Conservation (phyloP, 2,113 vertebrate genomes). For the Ptyas mucosa region DNA sequence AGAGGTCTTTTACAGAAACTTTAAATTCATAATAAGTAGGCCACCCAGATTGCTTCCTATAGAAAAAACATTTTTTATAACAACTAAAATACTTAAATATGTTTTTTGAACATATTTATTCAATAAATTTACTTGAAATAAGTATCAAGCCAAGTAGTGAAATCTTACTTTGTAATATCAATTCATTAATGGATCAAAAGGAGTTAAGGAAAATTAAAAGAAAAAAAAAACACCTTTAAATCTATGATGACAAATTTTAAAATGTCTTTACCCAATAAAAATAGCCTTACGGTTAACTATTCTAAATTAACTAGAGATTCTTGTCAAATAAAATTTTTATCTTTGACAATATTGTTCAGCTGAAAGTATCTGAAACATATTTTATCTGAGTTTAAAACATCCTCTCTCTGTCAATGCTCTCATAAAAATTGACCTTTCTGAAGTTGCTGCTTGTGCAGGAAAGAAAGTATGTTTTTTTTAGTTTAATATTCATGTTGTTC, state of each 20-base stretch:
- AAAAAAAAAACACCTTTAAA: neutral
- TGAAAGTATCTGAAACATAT: neutral
- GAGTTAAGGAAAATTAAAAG: neutral
- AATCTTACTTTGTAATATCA: neutral
- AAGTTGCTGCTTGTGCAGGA: neutral
- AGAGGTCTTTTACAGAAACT: slow-evolving; percentile 40
- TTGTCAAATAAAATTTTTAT: neutral
- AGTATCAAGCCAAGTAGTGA: neutral
- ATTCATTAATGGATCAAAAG: neutral
- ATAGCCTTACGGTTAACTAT: neutral
- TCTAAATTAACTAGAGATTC: neutral
- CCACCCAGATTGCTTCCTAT: slow-evolving; percentile 48
- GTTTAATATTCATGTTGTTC: neutral
- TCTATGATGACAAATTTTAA: neutral
- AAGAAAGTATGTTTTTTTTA: neutral
- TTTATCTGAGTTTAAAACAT: neutral
- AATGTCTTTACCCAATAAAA: neutral
- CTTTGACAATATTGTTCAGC: neutral
- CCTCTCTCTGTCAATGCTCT: neutral
- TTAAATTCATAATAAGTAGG: slow-evolving; percentile 18
- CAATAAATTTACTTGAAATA: slow-evolving; percentile 3
- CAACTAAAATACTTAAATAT: neutral
- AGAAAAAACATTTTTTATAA: slow-evolving; percentile 12
- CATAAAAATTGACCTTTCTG: neutral
- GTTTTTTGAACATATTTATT: neutral